Conservation (phyloP, 1,140 invertebrate genomes). For the Adelges cooleyi region DNA sequence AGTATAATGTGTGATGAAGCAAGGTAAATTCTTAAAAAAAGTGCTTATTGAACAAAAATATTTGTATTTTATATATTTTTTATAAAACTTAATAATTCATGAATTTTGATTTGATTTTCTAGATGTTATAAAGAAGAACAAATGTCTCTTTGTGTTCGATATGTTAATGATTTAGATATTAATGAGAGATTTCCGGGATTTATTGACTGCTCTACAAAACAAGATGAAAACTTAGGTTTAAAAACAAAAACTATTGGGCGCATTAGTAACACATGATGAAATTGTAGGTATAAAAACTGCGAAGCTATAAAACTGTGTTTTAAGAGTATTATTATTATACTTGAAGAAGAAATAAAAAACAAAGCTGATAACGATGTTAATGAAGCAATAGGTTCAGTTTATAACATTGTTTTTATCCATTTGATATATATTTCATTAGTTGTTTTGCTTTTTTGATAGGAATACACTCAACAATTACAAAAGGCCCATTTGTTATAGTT, state of each 20-base stretch:
- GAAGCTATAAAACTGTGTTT: conserved; percentile 4
- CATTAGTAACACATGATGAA: background rate
- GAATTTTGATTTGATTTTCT: background rate
- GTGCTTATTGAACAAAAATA: background rate
- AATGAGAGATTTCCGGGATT: background rate
- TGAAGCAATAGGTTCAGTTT: background rate
- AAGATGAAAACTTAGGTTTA: background rate
- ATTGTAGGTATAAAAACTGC: background rate
- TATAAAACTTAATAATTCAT: too few relatives aligned
- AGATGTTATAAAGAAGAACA: conserved; percentile 1
- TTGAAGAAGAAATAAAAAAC: background rate
- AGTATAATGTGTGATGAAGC: conserved; percentile 8
- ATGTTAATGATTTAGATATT: conserved; percentile 6
- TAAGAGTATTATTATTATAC: background rate
- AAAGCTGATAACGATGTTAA: conserved; percentile 2
- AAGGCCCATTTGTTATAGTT: conserved; percentile 1
- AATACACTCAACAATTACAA: conserved; percentile 12
- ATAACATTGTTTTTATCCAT: background rate
- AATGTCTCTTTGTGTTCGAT: background rate
- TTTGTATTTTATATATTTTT: too few relatives aligned
- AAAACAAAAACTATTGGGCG: background rate
- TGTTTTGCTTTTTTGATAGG: background rate
- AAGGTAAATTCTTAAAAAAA: background rate
- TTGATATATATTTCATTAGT: background rate
- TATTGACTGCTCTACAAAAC: background rate